Evolutionary conservation across 2,888 invertebrate species (phyloP), one percentile per base, ranked within the genome.

Genomic region (Panorpa germanica): DNA sequence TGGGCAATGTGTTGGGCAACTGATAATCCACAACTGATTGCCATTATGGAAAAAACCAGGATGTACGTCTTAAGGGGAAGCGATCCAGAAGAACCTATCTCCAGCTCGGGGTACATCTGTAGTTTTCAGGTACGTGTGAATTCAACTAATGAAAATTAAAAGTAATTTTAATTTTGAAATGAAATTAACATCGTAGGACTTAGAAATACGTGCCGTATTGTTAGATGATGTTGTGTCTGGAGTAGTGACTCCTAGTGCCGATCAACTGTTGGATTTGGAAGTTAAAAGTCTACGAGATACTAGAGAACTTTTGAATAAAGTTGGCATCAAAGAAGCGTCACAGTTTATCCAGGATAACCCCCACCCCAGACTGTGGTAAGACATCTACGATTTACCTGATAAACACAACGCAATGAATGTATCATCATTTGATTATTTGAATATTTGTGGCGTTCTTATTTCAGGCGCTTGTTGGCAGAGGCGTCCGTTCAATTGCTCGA

Each of bases 1-100:
- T 99, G 98, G 98, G 82, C 85, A 31, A 80, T 93, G 55, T 70
- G 75, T 37, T 98, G 96, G 96, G 95, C 96, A 1, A 62, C 69
- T 39, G 96, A 96, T 47, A 91, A 95, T 59, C 80, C 91, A 0
- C 72, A 78, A 37, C 58, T 91, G 44, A 59, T 98, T 36, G 93
- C 93, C 0, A 69, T 91, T 35, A 91, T 93, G 66, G 98, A 99
- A 52, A 98, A 98, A 54, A 88, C 90, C 1, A 64, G 93, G 35
- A 81, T 98, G 70, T 90, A 91, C 47, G 76, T 98, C 4, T 73
- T 95, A 50, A 65, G 88, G 31, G 86, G 85, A 31, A 58, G 71
- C 4, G 88, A 91, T 48, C 86, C 91, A 0, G 95, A 96, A 53
- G 95, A 96, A 47, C 93, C 95, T 0, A 75, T 93, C 28, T 63